These are phyloP conservation scores for Oncopodura yosiiana DNA, from an alignment of 1,140 invertebrate species.

Conservation along the genomic window DNA sequence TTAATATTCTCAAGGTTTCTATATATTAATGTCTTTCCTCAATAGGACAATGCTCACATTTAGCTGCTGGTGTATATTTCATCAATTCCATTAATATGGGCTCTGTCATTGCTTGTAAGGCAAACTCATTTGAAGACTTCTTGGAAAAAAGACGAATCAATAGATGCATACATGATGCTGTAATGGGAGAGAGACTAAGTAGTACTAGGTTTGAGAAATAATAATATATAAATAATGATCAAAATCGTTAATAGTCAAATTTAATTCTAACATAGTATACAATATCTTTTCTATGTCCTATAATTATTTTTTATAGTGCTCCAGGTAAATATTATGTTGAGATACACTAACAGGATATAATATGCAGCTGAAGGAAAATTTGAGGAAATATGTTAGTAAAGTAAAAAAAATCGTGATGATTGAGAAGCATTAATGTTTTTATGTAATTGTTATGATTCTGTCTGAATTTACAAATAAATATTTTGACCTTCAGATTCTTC, in stretches of 20 bases:
- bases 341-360: no score
- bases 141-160: background rate
- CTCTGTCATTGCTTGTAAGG: background rate
- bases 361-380: no score
- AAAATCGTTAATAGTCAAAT: background rate
- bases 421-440: no score
- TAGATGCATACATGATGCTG: background rate
- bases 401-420: no score
- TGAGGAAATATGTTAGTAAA: no score
- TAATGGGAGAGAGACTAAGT: constrained; percentile 6
- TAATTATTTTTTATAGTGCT: background rate
- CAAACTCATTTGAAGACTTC: constrained; percentile 1
- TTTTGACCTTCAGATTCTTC: no score
- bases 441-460: no score
- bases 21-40: background rate
- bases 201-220: background rate
- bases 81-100: background rate
- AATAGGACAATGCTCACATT: constrained; percentile 5
- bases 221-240: background rate
- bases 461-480: no score
- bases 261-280: background rate
- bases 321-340: constrained; percentile 2
- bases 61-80: background rate
- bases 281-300: background rate
- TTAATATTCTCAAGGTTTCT: background rate